Percentiles rank a stretch among this genome's conserved stretches.
These are phyloP conservation scores for Siniperca undulata DNA, from an alignment of 2,797 vertebrate species.

Conservation along the genomic window DNA sequence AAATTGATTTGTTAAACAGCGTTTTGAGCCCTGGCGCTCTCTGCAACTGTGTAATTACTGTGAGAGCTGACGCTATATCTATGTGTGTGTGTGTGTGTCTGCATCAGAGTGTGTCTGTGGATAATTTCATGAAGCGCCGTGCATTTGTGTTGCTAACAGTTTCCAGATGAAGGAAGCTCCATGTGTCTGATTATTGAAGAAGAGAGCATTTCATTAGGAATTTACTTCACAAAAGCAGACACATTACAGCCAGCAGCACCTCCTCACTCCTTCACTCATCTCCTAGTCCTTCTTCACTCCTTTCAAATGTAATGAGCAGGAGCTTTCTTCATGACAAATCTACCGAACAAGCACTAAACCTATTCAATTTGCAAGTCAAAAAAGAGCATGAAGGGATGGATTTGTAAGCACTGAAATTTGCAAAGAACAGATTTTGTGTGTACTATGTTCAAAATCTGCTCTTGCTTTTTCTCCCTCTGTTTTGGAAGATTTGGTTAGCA, in stretches of 20 bases:
- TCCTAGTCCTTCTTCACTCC: conserved; percentile 11
- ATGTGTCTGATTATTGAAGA: conserved; percentile 82
- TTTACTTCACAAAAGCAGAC: conserved; percentile 51
- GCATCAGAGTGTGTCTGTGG: conserved; percentile 82
- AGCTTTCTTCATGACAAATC: neutral
- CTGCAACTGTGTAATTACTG: conserved; percentile 87
- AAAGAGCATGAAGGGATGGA: neutral
- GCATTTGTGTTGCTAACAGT: conserved; percentile 81
- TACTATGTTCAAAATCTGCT: neutral
- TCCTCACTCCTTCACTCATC: conserved; percentile 12
- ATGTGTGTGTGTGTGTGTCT: conserved; percentile 69
- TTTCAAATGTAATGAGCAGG: conserved; percentile 6
- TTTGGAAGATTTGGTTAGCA: neutral
- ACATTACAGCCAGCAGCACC: conserved; percentile 38
- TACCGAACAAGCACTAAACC: neutral
- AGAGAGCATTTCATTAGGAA: conserved; percentile 75
- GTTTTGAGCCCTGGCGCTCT: conserved; percentile 87
- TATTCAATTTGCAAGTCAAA: conserved; percentile 30
- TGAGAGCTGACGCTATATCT: conserved; percentile 73
- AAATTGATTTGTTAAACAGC: conserved; percentile 92
- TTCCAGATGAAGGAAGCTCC: conserved; percentile 83
- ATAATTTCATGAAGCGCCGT: conserved; percentile 85
- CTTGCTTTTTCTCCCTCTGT: neutral
- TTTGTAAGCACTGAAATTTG: neutral
- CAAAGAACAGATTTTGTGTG: neutral